Evolutionary conservation across 2,113 vertebrate genomes (phyloP).

Genomic region (Ochotona curzoniae): DNA sequence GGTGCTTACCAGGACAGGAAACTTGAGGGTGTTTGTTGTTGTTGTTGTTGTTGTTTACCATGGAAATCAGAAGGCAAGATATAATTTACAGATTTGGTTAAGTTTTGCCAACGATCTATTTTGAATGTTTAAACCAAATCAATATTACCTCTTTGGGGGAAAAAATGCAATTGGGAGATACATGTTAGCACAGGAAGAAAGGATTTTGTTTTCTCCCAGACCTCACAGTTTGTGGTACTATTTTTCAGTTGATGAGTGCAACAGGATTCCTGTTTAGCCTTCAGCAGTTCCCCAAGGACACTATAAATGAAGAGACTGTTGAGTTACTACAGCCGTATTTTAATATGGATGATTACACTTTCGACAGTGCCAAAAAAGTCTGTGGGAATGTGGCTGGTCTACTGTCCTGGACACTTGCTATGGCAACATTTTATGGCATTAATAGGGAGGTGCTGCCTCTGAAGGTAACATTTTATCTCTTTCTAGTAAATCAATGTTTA

Average conservation of each 20-base stretch:
- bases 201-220: not conserved
- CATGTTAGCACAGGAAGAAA: not conserved
- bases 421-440: conserved; percentile 87
- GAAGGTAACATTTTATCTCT: conserved; percentile 83
- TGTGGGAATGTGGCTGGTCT: conserved; percentile 90
- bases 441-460: conserved; percentile 89
- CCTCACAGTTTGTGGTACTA: not conserved
- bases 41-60: not conserved
- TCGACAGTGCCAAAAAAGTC: conserved; percentile 87
- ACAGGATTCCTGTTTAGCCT: conserved; percentile 88
- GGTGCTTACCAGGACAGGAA: not conserved
- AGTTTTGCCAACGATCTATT: not conserved
- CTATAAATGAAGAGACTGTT: conserved; percentile 88
- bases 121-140: not conserved
- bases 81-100: not conserved
- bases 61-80: not conserved
- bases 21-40: not conserved
- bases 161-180: not conserved
- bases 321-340: conserved; percentile 90
- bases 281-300: conserved; percentile 88
- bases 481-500: not conserved
- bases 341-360: conserved; percentile 87
- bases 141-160: not conserved
- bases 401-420: conserved; percentile 89
- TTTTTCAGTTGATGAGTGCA: conserved; percentile 90